phyloP scores from a whole-genome alignment of 2,797 vertebrate genomes.

The Ctenopoma multispine region DNA sequence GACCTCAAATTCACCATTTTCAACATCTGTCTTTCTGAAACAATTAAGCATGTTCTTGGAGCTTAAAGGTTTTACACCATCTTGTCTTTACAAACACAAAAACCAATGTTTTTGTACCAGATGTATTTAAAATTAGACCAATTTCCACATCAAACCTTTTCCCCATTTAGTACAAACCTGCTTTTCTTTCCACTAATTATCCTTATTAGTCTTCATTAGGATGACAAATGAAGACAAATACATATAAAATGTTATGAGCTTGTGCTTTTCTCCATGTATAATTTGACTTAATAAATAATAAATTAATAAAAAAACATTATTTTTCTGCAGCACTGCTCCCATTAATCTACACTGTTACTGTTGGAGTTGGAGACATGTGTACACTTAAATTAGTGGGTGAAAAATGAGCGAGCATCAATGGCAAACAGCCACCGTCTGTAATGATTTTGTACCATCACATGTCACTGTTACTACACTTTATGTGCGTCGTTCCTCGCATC shows the following conservation, averaged over 20 bases:
- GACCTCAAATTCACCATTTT: no score
- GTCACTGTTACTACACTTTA: conserved; percentile 61
- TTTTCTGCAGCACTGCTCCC: neutral
- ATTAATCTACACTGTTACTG: neutral
- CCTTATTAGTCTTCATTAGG: conserved; percentile 14
- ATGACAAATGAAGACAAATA: conserved; percentile 41
- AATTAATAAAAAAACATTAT: conserved; percentile 13
- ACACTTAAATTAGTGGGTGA: no score
- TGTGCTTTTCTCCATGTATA: neutral
- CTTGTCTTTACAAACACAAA: neutral
- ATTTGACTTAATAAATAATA: neutral
- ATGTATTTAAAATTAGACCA: conserved; percentile 1
- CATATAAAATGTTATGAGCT: conserved; percentile 5
- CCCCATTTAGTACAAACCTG: neutral
- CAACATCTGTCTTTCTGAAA: no score
- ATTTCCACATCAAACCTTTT: conserved; percentile 35
- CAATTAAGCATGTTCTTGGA: no score
- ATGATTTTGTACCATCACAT: conserved; percentile 39
- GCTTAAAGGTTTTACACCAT: neutral
- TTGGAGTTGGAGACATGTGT: neutral
- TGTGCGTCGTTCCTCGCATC: conserved; percentile 59
- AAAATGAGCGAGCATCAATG: neutral
- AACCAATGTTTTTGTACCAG: neutral
- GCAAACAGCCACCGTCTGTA: neutral
- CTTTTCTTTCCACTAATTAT: conserved; percentile 37